These are phyloP conservation scores for Lepetodrilus schrolli DNA, from an alignment of 2,888 invertebrate genomes.

Conservation along the genomic window DNA sequence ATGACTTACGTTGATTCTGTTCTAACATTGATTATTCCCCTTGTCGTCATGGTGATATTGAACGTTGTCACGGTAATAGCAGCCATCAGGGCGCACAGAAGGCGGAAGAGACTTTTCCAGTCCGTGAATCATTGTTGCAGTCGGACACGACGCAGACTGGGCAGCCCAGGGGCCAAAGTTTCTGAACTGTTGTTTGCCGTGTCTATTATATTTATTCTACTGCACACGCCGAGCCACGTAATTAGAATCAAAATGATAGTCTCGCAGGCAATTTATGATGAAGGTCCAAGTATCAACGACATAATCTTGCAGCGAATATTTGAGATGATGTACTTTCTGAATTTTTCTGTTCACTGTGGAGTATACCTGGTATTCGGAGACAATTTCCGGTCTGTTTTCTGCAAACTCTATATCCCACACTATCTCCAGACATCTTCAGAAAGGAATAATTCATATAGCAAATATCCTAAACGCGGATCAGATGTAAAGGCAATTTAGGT, in stretches of 20 bases:
- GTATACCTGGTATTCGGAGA: constrained; percentile 35
- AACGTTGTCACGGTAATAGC: constrained; percentile 17
- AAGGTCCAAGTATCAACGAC: background rate
- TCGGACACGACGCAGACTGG: background rate
- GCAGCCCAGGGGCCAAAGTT: constrained; percentile 22
- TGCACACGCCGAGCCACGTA: constrained; percentile 32
- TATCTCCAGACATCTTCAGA: too few relatives aligned
- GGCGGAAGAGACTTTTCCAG: background rate
- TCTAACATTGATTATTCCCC: constrained; percentile 33
- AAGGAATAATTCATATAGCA: background rate
- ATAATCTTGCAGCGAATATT: constrained; percentile 29
- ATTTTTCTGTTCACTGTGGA: constrained; percentile 32
- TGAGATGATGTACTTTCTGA: constrained; percentile 33
- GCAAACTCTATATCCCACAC: too few relatives aligned
- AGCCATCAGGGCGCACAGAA: constrained; percentile 2
- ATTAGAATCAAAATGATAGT: constrained; percentile 32
- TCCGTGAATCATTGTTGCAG: background rate
- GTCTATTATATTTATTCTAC: constrained; percentile 33
- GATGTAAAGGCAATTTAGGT: background rate
- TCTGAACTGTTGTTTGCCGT: constrained; percentile 36
- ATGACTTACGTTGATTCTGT: constrained; percentile 36
- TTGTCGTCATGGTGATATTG: constrained; percentile 25
- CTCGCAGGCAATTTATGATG: background rate
- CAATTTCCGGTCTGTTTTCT: constrained; percentile 33
- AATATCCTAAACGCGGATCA: background rate